phyloP scores from a whole-genome alignment of 1,140 invertebrate genomes.

The Arion vulgaris region DNA sequence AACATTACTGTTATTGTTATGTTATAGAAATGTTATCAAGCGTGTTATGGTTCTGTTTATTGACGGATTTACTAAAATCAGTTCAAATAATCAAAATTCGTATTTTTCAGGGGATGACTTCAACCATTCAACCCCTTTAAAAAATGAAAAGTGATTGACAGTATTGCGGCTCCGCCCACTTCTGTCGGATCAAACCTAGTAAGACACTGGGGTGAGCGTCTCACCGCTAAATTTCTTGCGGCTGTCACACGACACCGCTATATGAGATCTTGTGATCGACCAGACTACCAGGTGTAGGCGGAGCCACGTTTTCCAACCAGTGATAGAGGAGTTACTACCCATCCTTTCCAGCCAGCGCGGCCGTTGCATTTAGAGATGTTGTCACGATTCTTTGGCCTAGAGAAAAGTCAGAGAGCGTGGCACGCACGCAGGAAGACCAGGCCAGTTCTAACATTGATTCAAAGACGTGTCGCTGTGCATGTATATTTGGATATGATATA shows the following conservation, averaged over 20 bases:
- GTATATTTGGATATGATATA: background rate
- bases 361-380: background rate
- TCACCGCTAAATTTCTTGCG: background rate
- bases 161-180: background rate
- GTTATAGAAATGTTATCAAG: too few species aligned
- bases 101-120: too few species aligned
- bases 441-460: background rate
- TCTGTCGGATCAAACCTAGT: background rate
- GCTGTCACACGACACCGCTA: background rate
- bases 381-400: background rate
- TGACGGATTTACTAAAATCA: too few species aligned
- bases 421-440: background rate
- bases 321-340: background rate
- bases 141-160: background rate
- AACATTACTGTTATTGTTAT: background rate
- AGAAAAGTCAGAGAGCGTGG: background rate
- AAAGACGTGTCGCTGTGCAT: background rate
- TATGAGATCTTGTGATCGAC: background rate
- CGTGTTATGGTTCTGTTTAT: too few species aligned
- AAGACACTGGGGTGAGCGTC: background rate
- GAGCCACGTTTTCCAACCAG: background rate
- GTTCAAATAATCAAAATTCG: too few species aligned
- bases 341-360: background rate
- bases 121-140: too few species aligned
- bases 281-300: background rate